Conservation (phyloP, 1,140 invertebrate genomes). For the Lepidurus couesii region DNA sequence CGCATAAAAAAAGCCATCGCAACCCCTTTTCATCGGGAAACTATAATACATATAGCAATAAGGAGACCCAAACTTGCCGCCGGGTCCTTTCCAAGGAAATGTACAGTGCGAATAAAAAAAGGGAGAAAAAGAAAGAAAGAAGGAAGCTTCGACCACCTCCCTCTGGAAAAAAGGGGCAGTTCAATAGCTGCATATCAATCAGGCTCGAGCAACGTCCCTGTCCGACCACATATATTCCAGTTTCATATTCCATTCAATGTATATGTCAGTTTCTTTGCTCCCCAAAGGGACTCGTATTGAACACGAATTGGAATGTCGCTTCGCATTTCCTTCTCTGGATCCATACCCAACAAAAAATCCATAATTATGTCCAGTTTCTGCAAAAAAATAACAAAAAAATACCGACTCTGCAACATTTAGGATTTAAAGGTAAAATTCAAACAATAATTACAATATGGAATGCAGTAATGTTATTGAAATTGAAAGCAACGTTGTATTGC, state of each 20-base stretch:
- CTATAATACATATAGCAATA: conserved; percentile 20
- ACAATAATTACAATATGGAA: too few relatives aligned
- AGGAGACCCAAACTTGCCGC: neutral
- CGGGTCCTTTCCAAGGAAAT: neutral
- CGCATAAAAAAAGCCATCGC: neutral
- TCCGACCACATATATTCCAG: conserved; percentile 6
- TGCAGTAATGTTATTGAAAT: too few relatives aligned
- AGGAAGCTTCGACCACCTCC: neutral
- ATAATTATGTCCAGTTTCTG: neutral
- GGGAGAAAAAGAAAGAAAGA: neutral
- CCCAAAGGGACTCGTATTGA: neutral
- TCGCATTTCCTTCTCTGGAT: neutral
- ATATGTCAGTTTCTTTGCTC: neutral
- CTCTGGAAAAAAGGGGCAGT: neutral
- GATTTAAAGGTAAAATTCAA: too few relatives aligned
- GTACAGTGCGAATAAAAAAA: neutral
- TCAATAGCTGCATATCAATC: conserved; percentile 22
- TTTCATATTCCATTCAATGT: conserved; percentile 17
- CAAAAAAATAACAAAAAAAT: neutral
- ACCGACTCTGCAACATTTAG: too few relatives aligned
- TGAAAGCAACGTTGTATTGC: too few relatives aligned
- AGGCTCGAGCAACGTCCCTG: conserved; percentile 6
- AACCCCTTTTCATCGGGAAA: conserved; percentile 18
- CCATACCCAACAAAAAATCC: neutral
- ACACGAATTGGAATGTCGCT: conserved; percentile 2